These are phyloP conservation scores for Fopius arisanus DNA, from an alignment of 1,140 invertebrate species.

Conservation along the genomic window DNA sequence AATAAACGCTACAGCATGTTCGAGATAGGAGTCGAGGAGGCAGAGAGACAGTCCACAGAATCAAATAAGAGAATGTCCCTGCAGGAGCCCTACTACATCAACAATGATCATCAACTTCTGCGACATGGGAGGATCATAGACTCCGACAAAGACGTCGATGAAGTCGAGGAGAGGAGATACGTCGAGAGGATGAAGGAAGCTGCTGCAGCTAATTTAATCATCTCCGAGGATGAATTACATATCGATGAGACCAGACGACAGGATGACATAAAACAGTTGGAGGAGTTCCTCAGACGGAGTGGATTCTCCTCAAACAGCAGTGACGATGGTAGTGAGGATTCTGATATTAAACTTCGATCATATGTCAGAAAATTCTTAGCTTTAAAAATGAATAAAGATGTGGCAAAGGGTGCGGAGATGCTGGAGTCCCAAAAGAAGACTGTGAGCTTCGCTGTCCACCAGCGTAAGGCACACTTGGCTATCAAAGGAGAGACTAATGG, in stretches of 20 bases:
- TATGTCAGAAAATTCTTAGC: conserved; percentile 73
- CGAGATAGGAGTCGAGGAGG: conserved; percentile 72
- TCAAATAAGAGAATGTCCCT: conserved; percentile 74
- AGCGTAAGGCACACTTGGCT: conserved; percentile 69
- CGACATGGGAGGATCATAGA: conserved; percentile 49
- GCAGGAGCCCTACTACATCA: conserved; percentile 76
- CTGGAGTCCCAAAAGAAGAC: conserved; percentile 73
- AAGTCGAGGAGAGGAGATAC: conserved; percentile 56
- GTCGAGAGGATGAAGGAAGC: conserved; percentile 53
- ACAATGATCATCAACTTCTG: conserved; percentile 65
- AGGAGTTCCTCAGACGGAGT: conserved; percentile 78
- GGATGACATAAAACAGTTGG: conserved; percentile 72
- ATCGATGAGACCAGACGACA: conserved; percentile 64
- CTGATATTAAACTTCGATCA: conserved; percentile 72
- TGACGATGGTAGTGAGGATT: conserved; percentile 72
- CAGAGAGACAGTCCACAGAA: conserved; percentile 63
- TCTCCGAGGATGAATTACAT: conserved; percentile 39
- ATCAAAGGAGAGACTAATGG: neutral
- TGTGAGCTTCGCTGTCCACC: conserved; percentile 74
- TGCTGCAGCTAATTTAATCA: conserved; percentile 26
- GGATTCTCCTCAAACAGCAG: conserved; percentile 74
- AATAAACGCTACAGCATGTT: conserved; percentile 82
- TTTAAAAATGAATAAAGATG: conserved; percentile 68
- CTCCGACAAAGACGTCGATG: conserved; percentile 62
- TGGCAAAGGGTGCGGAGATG: conserved; percentile 61